phyloP scores from a whole-genome alignment of 2,888 invertebrate genomes.

The Ormyrus thymus region DNA sequence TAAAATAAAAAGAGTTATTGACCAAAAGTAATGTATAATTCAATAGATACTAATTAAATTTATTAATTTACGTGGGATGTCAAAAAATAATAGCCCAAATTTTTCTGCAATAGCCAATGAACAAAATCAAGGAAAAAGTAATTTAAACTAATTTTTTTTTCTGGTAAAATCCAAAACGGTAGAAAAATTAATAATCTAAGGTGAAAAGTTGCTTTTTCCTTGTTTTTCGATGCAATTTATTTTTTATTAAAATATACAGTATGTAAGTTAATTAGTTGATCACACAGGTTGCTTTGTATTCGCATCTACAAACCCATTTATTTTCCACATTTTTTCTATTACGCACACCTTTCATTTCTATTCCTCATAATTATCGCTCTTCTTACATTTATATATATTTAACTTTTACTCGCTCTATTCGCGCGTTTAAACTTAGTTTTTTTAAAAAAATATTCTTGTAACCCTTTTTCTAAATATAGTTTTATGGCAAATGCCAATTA shows the following conservation, averaged over 20 bases:
- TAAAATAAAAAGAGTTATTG: too few species aligned
- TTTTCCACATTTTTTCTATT: constrained; percentile 25
- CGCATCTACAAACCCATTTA: constrained; percentile 42
- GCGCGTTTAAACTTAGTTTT: constrained; percentile 48
- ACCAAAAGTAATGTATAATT: too few species aligned
- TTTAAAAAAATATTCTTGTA: constrained; percentile 52
- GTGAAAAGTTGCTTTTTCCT: constrained; percentile 41
- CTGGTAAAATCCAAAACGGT: constrained; percentile 10
- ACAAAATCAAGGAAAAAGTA: constrained; percentile 48
- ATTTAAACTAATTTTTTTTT: constrained; percentile 3
- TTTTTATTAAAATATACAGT: constrained; percentile 73
- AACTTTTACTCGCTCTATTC: constrained; percentile 39
- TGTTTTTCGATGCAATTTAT: constrained; percentile 51
- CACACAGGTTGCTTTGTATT: constrained; percentile 46
- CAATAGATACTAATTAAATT: too few species aligned
- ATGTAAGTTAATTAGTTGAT: constrained; percentile 60
- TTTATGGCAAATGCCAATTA: constrained; percentile 41
- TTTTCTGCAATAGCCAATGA: constrained; percentile 18
- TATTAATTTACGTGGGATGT: too few species aligned
- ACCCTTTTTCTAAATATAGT: constrained; percentile 35
- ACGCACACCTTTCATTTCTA: constrained; percentile 29
- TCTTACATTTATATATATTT: constrained; percentile 37
- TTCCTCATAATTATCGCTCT: constrained; percentile 27
- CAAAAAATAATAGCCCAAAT: too few species aligned
- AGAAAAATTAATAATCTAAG: constrained; percentile 46